Conservation (phyloP, 2,797 vertebrate species). For the Hephaestus fuliginosus region DNA sequence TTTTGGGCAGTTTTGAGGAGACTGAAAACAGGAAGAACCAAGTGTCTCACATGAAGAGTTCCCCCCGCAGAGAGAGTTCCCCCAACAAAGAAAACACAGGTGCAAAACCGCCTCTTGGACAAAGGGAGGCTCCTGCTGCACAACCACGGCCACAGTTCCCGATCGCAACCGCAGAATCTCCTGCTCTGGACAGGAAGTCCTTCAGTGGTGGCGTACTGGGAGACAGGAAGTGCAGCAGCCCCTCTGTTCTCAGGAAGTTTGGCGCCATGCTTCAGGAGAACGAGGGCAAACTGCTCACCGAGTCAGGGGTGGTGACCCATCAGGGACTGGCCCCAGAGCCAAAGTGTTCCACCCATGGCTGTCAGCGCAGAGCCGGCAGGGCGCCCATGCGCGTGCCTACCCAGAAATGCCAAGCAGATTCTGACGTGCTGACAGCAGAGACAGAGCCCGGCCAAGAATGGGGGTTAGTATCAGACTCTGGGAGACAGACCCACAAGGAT, state of each 20-base stretch:
- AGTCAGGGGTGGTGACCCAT: conserved; percentile 80
- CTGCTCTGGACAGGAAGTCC: conserved; percentile 80
- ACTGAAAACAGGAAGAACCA: conserved; percentile 85
- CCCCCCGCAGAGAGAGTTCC: conserved; percentile 74
- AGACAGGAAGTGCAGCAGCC: conserved; percentile 80
- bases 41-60: conserved; percentile 70
- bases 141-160: conserved; percentile 87
- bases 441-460: conserved; percentile 74
- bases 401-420: conserved; percentile 87
- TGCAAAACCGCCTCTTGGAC: conserved; percentile 80
- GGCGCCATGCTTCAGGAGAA: conserved; percentile 84
- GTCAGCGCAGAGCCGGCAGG: conserved; percentile 84
- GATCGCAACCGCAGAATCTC: conserved; percentile 56
- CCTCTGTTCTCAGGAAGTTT: conserved; percentile 83
- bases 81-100: conserved; percentile 78
- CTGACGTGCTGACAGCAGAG: conserved; percentile 79
- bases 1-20: conserved; percentile 82
- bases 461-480: conserved; percentile 65
- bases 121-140: conserved; percentile 83
- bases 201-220: conserved; percentile 60
- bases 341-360: conserved; percentile 79
- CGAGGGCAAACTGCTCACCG: conserved; percentile 84
- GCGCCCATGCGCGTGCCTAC: conserved; percentile 70
- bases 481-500: conserved; percentile 73
- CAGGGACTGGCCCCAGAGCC: conserved; percentile 67